Base-by-base conservation (phyloP, 2,797 vertebrate species). In the Gobionotothen gibberifrons region DNA sequence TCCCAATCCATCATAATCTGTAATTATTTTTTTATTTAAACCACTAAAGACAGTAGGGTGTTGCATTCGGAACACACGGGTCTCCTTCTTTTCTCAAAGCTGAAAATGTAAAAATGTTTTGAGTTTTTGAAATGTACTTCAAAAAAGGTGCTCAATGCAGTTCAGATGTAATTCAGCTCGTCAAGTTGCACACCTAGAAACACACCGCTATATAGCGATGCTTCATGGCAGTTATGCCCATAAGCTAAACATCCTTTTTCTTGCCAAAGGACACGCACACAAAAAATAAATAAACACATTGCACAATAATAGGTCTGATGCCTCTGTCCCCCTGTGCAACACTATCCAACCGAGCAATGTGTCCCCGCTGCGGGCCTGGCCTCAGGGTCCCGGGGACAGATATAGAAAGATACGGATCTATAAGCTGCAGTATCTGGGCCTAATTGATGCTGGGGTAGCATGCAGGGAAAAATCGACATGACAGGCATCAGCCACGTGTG, bases 321-420 rank as follows among this genome's bases (percentile, higher is more conserved):
- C 44, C 44, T 76, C 69, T 44, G 58, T 67, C 72, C 72, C 40
- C 44, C 51, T 43, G 71, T 62, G 74, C 52, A 61, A 67, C 77
- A 74, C 81, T 67, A 86, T 86, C 86, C 85, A 79, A 85, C 81
- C 57, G 77, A 81, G 68, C 83, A 77, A 56, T 72, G 64, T 77
- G 82, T 85, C 76, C 81, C 79, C 42, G 78, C 87, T 74, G 67
- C 5, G 60, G 78, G 81, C 74, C 73, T 59, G 61, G 59, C 86
- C 62, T 71, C 71, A 15, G 69, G 88, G 82, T 87, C 74, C 72
- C 13, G 16, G 65, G 83, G 80, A 85, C 87, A 79, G 81, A 89
- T 79, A 86, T 74, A 78, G 74, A 82, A 79, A 87, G 87, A 89
- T 87, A 87, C 74, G 76, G 86, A 91, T 90, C 90, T 89, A 86